Conservation (phyloP, 2,113 vertebrate genomes). For the Tachycineta bicolor region DNA sequence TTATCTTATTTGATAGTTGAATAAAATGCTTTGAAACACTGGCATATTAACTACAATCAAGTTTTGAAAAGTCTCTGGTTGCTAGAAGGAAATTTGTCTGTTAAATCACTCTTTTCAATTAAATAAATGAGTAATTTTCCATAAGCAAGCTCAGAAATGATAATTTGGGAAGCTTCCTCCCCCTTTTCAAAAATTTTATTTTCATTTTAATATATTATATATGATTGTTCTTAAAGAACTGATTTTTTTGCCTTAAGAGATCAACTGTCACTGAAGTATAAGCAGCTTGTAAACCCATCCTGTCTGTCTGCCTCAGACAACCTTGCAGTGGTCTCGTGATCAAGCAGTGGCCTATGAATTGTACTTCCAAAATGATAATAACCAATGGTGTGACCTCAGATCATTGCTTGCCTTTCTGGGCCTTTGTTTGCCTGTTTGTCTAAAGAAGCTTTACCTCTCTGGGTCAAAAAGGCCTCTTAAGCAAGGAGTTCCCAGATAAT, state of each 20-base stretch:
- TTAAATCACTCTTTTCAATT: constrained; percentile 38
- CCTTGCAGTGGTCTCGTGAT: neutral
- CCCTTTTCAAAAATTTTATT: neutral
- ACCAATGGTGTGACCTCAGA: neutral
- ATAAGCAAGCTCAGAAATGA: neutral
- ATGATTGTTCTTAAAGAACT: neutral
- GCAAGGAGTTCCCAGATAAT: constrained; percentile 37
- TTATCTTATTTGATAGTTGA: constrained; percentile 40
- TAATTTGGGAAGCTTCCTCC: neutral
- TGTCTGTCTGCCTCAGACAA: neutral
- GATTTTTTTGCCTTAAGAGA: neutral
- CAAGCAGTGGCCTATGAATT: neutral
- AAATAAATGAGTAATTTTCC: constrained; percentile 36
- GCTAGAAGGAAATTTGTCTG: constrained; percentile 52
- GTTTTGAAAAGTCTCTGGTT: constrained; percentile 60
- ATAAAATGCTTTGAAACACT: constrained; percentile 52
- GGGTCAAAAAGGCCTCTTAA: constrained; percentile 29
- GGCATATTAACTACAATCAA: constrained; percentile 29
- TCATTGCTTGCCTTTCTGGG: neutral
- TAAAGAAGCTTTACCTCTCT: neutral
- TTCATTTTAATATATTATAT: neutral
- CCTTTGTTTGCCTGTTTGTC: constrained; percentile 28
- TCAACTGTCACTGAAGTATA: neutral
- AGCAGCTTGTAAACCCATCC: neutral
- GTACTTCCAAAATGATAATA: neutral